Evolutionary conservation across 2,113 vertebrate species (phyloP).

Genomic region (Etia nguti): DNA sequence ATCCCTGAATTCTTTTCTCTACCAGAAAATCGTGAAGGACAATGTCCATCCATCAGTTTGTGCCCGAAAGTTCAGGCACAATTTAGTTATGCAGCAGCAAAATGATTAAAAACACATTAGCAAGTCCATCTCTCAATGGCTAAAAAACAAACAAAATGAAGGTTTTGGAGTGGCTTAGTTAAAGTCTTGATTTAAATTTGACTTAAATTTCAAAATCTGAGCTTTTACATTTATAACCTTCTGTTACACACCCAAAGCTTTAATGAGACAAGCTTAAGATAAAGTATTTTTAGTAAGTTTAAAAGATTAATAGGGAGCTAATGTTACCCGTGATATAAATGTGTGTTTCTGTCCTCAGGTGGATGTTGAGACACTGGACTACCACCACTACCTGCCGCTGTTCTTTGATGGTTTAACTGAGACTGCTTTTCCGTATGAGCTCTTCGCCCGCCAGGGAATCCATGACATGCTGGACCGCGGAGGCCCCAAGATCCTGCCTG

Average conservation of each 20-base stretch:
- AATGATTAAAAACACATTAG: not conserved
- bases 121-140: not conserved
- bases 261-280: not conserved
- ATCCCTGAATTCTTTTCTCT: not conserved
- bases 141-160: not conserved
- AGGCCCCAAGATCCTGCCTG: constrained; percentile 73
- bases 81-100: not conserved
- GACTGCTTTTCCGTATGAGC: constrained; percentile 85
- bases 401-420: constrained; percentile 93
- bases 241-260: not conserved
- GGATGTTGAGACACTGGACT: constrained; percentile 90
- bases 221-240: not conserved
- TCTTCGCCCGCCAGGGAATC: constrained; percentile 89
- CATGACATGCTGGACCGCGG: constrained; percentile 93
- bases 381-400: constrained; percentile 87
- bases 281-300: not conserved
- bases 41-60: not conserved
- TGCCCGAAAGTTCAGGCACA: not conserved
- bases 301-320: not conserved
- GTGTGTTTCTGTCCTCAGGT: constrained; percentile 67
- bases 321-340: not conserved
- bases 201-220: not conserved
- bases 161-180: not conserved
- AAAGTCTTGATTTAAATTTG: not conserved
- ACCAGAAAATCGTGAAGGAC: not conserved